Evolutionary conservation across 2,888 invertebrate genomes (phyloP).

Genomic region (Synanthedon andrenaeformis): DNA sequence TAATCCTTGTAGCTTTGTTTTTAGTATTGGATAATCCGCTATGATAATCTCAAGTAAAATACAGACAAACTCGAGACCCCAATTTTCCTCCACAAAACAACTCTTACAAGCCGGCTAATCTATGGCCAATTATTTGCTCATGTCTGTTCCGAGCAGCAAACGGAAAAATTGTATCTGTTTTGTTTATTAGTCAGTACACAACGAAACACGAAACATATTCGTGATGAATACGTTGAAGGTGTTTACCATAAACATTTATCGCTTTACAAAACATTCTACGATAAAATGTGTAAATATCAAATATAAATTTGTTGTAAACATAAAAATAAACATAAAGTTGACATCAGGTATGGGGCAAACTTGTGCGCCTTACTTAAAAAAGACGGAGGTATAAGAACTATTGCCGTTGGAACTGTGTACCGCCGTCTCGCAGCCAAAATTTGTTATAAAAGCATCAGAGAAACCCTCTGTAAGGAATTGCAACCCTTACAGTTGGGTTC

Average conservation of each 20-base stretch:
- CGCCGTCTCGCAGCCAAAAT: too few relatives aligned
- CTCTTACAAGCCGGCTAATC: background rate
- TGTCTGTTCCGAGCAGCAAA: background rate
- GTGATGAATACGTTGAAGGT: background rate
- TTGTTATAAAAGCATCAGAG: too few relatives aligned
- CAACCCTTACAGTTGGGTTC: too few relatives aligned
- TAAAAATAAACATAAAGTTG: too few relatives aligned
- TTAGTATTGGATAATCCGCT: conserved; percentile 1
- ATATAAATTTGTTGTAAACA: too few relatives aligned
- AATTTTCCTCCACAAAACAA: conserved; percentile 1
- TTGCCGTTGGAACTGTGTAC: too few relatives aligned
- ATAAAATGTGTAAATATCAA: too few relatives aligned
- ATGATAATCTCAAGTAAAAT: conserved; percentile 1
- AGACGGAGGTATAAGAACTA: too few relatives aligned
- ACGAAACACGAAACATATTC: background rate
- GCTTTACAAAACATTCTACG: conserved; percentile 3
- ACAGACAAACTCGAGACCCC: conserved; percentile 1
- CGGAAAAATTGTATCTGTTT: background rate
- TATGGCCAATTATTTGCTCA: background rate
- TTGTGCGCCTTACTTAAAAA: too few relatives aligned
- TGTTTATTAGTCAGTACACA: background rate
- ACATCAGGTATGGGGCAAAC: too few relatives aligned
- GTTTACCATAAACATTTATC: background rate
- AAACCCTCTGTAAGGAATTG: too few relatives aligned
- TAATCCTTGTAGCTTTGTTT: background rate